A percentile compares a stretch with the other conserved stretches of the same genome.
These are phyloP conservation scores for Alethe castanea DNA, from an alignment of 2,113 vertebrate genomes.

Conservation along the genomic window DNA sequence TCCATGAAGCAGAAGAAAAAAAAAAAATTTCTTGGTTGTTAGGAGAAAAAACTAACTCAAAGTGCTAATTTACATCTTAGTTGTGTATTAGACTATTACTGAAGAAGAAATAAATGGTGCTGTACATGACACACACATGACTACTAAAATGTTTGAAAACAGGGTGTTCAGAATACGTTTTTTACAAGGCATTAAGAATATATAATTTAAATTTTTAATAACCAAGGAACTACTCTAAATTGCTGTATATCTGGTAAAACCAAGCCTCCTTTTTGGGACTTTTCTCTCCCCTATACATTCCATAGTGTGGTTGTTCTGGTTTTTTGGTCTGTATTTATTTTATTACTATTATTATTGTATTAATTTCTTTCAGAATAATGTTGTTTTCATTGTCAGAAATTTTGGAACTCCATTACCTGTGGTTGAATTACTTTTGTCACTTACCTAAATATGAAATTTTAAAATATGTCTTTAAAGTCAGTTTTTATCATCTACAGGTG, in stretches of 20 bases:
- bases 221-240: neutral
- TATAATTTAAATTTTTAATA: neutral
- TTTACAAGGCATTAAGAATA: neutral
- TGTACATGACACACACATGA: neutral
- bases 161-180: neutral
- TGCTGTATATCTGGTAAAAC: neutral
- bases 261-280: neutral
- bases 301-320: neutral
- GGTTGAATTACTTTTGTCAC: neutral
- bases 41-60: neutral
- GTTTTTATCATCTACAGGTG: neutral
- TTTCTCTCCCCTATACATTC: neutral
- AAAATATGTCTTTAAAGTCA: neutral
- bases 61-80: neutral
- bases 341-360: neutral
- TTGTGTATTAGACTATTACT: neutral
- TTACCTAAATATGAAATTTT: neutral
- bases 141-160: neutral
- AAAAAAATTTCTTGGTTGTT: neutral
- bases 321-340: neutral
- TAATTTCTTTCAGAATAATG: neutral
- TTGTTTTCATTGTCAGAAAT: neutral
- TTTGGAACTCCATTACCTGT: neutral
- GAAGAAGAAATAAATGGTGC: neutral
- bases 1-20: neutral